Evolutionary conservation across 2,888 invertebrate genomes (phyloP).

Genomic region (Cryptocheilus praepositus): DNA sequence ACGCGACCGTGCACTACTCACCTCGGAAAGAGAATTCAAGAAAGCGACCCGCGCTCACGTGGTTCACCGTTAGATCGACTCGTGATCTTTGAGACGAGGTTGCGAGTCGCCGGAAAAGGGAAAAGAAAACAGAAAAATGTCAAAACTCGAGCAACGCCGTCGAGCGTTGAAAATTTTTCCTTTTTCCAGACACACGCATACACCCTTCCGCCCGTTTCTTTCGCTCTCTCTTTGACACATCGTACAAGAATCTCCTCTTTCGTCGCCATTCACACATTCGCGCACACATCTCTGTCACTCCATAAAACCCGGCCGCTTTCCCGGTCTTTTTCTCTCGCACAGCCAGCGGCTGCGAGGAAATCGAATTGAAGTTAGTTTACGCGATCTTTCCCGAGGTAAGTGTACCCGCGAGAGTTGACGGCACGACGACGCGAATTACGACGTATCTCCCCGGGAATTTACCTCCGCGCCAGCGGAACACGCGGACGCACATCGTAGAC

Average conservation of each 20-base stretch:
- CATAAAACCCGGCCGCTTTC: too few species aligned
- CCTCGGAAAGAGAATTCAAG: slow-evolving; percentile 4
- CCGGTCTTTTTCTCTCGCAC: neutral
- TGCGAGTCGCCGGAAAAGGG: too few species aligned
- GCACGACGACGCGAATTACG: too few species aligned
- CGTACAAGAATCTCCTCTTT: neutral
- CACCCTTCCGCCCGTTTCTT: too few species aligned
- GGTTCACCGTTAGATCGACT: slow-evolving; percentile 1
- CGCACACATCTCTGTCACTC: neutral
- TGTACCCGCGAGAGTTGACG: too few species aligned
- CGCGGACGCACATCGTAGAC: neutral
- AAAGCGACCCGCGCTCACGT: slow-evolving; percentile 11
- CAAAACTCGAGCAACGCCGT: neutral
- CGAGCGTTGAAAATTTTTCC: too few species aligned
- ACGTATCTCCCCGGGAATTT: too few species aligned
- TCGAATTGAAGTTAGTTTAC: slow-evolving; percentile 10
- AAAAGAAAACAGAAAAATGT: neutral
- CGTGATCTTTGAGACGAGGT: neutral
- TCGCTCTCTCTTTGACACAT: neutral
- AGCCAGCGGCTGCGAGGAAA: slow-evolving; percentile 14
- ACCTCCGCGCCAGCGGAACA: neutral
- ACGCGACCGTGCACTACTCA: neutral
- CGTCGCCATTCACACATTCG: neutral
- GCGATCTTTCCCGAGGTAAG: too few species aligned
- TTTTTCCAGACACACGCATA: too few species aligned